Evolutionary conservation across 1,140 invertebrate species (phyloP).

Genomic region (Drosophila obscura): DNA sequence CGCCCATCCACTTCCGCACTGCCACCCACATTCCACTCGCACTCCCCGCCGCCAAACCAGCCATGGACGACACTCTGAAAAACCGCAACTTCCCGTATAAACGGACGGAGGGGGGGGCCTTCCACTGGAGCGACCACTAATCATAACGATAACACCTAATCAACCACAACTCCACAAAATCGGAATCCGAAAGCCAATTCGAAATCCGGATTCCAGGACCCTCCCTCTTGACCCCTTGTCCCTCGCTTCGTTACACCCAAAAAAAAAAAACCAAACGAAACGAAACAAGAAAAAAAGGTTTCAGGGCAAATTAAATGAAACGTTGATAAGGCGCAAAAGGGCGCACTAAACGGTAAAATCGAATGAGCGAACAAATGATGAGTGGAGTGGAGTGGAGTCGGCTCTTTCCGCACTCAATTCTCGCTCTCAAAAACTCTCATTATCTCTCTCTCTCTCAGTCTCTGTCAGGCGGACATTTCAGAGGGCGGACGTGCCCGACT

Average conservation of each 20-base stretch:
- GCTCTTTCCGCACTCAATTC: neutral
- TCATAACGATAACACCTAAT: constrained; percentile 81
- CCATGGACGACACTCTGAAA: constrained; percentile 22
- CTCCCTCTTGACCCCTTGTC: neutral
- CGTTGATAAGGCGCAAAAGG: constrained; percentile 81
- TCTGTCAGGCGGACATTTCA: constrained; percentile 39
- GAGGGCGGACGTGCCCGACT: constrained; percentile 74
- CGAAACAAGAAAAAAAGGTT: constrained; percentile 59
- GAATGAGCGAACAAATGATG: constrained; percentile 78
- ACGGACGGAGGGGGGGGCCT: constrained; percentile 14
- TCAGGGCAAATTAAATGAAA: constrained; percentile 76
- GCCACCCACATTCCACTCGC: constrained; percentile 26
- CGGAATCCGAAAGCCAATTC: constrained; percentile 1
- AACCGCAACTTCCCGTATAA: constrained; percentile 32
- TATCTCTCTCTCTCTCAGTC: constrained; percentile 10
- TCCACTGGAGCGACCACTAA: constrained; percentile 66
- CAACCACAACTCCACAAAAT: constrained; percentile 60
- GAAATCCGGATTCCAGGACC: constrained; percentile 26
- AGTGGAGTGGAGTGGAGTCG: constrained; percentile 5
- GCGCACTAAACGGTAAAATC: constrained; percentile 81
- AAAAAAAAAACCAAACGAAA: constrained; percentile 31
- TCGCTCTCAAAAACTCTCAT: constrained; percentile 4
- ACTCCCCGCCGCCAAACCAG: neutral
- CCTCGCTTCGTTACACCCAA: neutral
- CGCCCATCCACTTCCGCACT: constrained; percentile 25